Conservation (phyloP, 2,888 invertebrate species). For the Ephialtes manifestator region DNA sequence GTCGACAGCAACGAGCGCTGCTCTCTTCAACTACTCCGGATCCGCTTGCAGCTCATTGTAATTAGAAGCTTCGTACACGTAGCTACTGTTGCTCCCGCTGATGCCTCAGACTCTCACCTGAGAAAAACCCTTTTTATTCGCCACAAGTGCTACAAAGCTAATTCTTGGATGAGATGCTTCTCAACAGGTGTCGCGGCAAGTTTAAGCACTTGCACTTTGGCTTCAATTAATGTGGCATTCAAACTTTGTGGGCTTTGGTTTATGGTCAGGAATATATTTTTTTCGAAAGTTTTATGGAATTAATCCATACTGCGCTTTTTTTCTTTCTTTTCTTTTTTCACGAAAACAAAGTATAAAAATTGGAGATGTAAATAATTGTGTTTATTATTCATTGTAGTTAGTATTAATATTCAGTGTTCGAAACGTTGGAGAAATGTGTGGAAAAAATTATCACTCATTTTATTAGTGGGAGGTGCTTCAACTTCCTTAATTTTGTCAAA, state of each 20-base stretch:
- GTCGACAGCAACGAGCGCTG: not conserved
- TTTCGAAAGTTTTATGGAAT: too few relatives aligned
- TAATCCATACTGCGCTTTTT: too few relatives aligned
- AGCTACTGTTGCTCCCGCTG: not conserved
- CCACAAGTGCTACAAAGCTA: not conserved
- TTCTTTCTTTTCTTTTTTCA: too few relatives aligned
- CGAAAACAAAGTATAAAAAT: not conserved
- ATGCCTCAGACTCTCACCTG: slow-evolving; percentile 15
- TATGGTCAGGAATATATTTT: too few relatives aligned
- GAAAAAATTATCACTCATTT: too few relatives aligned
- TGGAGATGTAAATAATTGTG: too few relatives aligned
- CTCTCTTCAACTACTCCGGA: slow-evolving; percentile 38
- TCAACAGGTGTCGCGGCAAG: not conserved
- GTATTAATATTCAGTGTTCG: not conserved
- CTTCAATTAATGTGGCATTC: not conserved
- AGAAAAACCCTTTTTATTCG: slow-evolving; percentile 14
- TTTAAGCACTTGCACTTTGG: not conserved
- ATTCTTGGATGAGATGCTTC: not conserved
- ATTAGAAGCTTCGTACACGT: slow-evolving; percentile 33
- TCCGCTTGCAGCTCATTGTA: slow-evolving; percentile 33
- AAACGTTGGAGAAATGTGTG: not conserved
- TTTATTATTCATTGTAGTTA: too few relatives aligned
- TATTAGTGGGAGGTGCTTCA: too few relatives aligned
- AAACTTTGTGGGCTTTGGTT: too few relatives aligned
- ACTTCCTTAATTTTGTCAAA: too few relatives aligned